Evolutionary conservation across 2,113 vertebrate species (phyloP), one percentile per base, ranked within the genome.

Genomic region (Atherinomorus stipes): DNA sequence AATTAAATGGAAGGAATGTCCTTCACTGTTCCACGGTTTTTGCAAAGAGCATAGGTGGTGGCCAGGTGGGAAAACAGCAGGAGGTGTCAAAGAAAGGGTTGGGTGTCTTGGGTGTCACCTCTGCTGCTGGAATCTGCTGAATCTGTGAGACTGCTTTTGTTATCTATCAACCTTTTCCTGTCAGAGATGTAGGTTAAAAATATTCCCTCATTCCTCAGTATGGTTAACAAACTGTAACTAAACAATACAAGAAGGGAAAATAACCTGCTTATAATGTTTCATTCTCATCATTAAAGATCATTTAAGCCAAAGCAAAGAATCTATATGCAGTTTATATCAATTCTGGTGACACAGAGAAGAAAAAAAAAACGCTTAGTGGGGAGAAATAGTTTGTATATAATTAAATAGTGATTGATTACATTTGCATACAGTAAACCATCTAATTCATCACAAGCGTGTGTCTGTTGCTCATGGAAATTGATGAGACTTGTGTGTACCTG

Each of bases 301-400:
- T 64, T 67, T 49, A 45, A 50, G 52, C 1, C 21, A 63, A 38
- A 45, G 37, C 18, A 22, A 50, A n/a, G 58, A 12, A 21, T 61
- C 64, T 69, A 40, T 45, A n/a, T 71, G 34, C 16, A 44, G 21
- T 53, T 75, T 64, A 59, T 45, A 28, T 73, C 22, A 77, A 34
- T 22, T 64, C 47, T 15, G 49, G 31, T 34, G 56, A 58, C 7
- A 58, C 6, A 52, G 18, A 34, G 31, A 34, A 31, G 7, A 31
- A 31, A 40, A 23, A 63, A 23, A 53, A 38, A 71, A 19, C n/a
- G 11, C 22, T 53, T 9, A 58, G 44, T 40, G 12, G 12, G 28
- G 70, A 13, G 37, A 18, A 66, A 44, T 21, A 49, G 25, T 59
- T 25, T 64, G 2, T 52, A 8, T 15, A 28, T 16, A 53, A 56